A percentile compares a stretch with the other conserved stretches of the same genome.
These are phyloP conservation scores for Drosophila miranda DNA, from an alignment of 1,140 invertebrate species.

Conservation along the genomic window DNA sequence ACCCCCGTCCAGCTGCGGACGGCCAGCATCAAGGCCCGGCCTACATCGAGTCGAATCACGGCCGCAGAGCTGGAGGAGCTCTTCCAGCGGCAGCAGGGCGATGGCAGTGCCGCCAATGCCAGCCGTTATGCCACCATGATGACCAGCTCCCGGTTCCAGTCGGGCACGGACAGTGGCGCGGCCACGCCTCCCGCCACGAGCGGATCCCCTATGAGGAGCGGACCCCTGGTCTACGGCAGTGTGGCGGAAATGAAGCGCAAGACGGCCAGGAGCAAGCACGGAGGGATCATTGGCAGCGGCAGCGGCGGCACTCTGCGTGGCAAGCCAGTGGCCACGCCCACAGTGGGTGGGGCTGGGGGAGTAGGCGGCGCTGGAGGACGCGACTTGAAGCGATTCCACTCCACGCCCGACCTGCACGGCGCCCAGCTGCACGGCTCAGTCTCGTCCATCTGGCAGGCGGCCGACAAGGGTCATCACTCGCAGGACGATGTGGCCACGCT, in stretches of 20 bases:
- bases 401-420: slow-evolving; percentile 89
- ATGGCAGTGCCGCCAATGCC: slow-evolving; percentile 61
- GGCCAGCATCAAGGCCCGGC: slow-evolving; percentile 93
- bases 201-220: slow-evolving; percentile 85
- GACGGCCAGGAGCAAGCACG: slow-evolving; percentile 83
- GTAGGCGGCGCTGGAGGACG: slow-evolving; percentile 44
- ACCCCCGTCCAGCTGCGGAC: slow-evolving; percentile 89
- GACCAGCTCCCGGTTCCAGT: slow-evolving; percentile 89
- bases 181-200: slow-evolving; percentile 84
- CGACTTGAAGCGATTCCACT: slow-evolving; percentile 91
- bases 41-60: slow-evolving; percentile 92
- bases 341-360: slow-evolving; percentile 42
- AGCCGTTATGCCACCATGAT: slow-evolving; percentile 85
- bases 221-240: slow-evolving; percentile 91
- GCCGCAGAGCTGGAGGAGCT: slow-evolving; percentile 95
- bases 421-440: slow-evolving; percentile 65
- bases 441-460: slow-evolving; percentile 78
- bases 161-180: slow-evolving; percentile 83
- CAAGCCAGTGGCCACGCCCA: slow-evolving; percentile 82
- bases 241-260: slow-evolving; percentile 96
- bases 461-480: slow-evolving; percentile 86
- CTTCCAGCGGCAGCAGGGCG: slow-evolving; percentile 90
- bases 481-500: slow-evolving; percentile 89
- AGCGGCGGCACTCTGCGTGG: slow-evolving; percentile 76
- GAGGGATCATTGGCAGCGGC: not conserved